Base-by-base conservation (phyloP, 2,888 invertebrate species). In the Allolobophora icterica region DNA sequence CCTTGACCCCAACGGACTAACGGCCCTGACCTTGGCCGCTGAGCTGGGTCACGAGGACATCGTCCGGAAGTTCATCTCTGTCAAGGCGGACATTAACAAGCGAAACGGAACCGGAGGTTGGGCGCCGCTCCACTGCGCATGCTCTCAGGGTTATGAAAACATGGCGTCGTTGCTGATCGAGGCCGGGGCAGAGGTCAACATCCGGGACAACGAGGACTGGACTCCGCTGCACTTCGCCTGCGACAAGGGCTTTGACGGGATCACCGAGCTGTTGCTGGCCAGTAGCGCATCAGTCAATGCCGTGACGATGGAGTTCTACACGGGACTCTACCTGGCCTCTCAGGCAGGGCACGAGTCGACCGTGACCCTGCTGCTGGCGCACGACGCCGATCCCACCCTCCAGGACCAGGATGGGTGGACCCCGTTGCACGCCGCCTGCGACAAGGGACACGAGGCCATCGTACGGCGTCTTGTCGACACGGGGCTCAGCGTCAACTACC, bases 161-260 rank as follows among this genome's bases (percentile, higher is more conserved):
- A 89, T 92, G 11, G 91, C 91, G 30, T 89, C 91, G 33, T 17
- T 90, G 19, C 91, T 93, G 34, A 45, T 93, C 42, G 83, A 52
- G 4, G 91, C 91, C 21, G 92, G 91, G 19, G 92, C 92, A n/a
- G 89, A 91, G 42, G 40, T 92, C 35, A 90, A 92, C 87, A 91
- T 45, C 34, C 40, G 33, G 40, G 93, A 93, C 89, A 34, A 87
- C 24, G 92, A 93, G n/a, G 92, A 92, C 11, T 92, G 92, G 92
- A 92, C 92, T 19, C 92, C 93, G 15, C 90, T 93, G 83, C 93
- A 93, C 91, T 93, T 92, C 91, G 93, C 93, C 40, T 91, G 92
- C 90, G 92, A 92, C 35, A 89, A 92, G 33, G 90, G 91, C 15
- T 91, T 91, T n/a, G 34, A 91, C 30, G 90, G 89, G 40, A 90